Base-by-base conservation (phyloP, 2,113 vertebrate species). In the Romanogobio albipinnatus region DNA sequence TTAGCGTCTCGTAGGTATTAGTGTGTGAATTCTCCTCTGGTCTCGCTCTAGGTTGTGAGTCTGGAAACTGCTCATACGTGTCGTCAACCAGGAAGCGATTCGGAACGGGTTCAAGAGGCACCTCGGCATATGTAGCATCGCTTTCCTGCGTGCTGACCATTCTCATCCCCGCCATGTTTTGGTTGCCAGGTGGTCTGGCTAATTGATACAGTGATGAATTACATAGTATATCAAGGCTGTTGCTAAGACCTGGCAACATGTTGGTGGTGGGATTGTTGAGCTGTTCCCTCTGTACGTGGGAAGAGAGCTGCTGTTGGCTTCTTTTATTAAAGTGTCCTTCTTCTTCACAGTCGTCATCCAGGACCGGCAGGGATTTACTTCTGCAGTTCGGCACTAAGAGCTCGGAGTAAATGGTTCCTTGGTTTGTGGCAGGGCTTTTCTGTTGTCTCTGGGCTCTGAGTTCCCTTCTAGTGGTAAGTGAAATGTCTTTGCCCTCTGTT, bases 41-140 rank as follows among this genome's bases (percentile, higher is more conserved):
- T 66, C 87, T 84, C 26, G 90, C 76, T 84, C 91, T 61, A 68
- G 39, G 73, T 39, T 84, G 36, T 1, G 87, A 77, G 10, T 75
- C 86, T 0, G 91, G 89, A 43, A 94, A 89, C n/a, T 49, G 86
- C 86, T 94, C 90, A 1, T 94, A 94, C 1, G 90, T 93, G 39
- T 90, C 86, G 79, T 92, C 91, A 0, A 29, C n/a, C 7, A 68
- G 26, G 9, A 58, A 47, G 76, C 1, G 3, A 51, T 43, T 81
- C 5, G 70, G 17, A 0, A 39, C 9, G 4, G 66, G 58, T 77
- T 90, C 81, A 2, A 2, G 29, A 1, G 92, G 71, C 14, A 95
- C 89, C 83, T 94, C 90, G 2, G 94, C 92, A 0, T 95, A 95
- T 43, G 88, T 61, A 3, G 79, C 76, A 3, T 92, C 85, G 3